Percentiles rank a stretch among this genome's conserved stretches.
Conservation (phyloP, 1,140 invertebrate species). For the Sarcophaga peregrina region DNA sequence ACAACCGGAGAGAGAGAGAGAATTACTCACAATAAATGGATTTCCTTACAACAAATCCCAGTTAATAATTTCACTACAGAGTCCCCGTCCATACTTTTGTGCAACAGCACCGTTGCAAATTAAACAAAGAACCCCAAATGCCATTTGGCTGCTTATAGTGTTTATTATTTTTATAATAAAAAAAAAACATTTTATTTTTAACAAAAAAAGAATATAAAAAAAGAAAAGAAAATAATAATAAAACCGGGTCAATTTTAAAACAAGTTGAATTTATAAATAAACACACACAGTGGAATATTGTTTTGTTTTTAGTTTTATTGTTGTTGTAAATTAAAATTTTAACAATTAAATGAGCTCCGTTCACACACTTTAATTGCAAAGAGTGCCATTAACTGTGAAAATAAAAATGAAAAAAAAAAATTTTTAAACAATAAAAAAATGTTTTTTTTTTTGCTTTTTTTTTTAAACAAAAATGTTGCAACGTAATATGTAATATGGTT, state of each 20-base stretch:
- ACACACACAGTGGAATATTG: background rate
- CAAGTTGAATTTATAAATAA: background rate
- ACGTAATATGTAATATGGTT: background rate
- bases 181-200: background rate
- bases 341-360: background rate
- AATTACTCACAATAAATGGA: no score
- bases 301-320: background rate
- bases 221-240: no score
- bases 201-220: background rate
- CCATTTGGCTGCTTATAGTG: no score
- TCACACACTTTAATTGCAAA: conserved; percentile 7
- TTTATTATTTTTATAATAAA: no score
- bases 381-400: background rate
- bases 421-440: background rate
- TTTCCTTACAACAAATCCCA: no score
- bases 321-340: background rate
- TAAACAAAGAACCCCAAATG: no score
- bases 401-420: background rate
- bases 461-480: conserved; percentile 18
- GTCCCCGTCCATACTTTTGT: no score
- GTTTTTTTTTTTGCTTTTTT: no score
- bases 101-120: no score
- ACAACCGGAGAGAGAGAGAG: no score
- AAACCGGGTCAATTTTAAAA: background rate
- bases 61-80: no score